Base-by-base conservation (phyloP, 2,113 vertebrate genomes). In the Pteruthius melanotis region DNA sequence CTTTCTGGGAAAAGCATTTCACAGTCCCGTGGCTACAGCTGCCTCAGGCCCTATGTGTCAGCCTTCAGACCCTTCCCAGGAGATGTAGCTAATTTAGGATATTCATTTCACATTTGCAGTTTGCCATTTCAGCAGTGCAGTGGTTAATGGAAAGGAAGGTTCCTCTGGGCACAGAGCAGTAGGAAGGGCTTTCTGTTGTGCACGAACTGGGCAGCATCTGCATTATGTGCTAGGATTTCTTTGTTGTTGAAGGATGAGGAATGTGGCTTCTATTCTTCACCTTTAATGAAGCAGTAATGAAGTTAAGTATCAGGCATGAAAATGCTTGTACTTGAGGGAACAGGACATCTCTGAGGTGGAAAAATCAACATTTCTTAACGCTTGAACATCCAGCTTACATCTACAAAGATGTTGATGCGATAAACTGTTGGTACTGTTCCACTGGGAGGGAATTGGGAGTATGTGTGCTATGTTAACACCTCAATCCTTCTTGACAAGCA, bases 11-110 rank as follows among this genome's bases (percentile, higher is more conserved):
- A 87, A 53, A 66, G 9, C 18, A 21, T 35, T 65, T 83, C 60
- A 49, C 13, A 52, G 49, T 56, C 21, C 54, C 83, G 54, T 59
- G 37, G 33, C 69, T 82, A 42, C 49, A 68, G 66, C 40, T 80
- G 57, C 63, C 28, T 85, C 35, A 30, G 60, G 65, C 28, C 0
- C 0, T 37, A 2, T 63, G 6, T 39, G 33, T 42, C 11, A 7
- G 45, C 12, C 53, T 49, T 65, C n/a, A 9, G 39, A 47, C 33
- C 33, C 20, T 35, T 79, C 60, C 59, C 50, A 86, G n/a, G 37
- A 84, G 49, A 10, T 39, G 23, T 1, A 45, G 11, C 8, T 77
- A 4, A 13, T 54, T 26, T 42, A 37, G 45, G 56, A 27, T 66
- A 49, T 45, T 70, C 3, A 27, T 68, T 64, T 76, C 64, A 72